Conservation (phyloP, 2,113 vertebrate genomes). For the Calyptomena viridis region DNA sequence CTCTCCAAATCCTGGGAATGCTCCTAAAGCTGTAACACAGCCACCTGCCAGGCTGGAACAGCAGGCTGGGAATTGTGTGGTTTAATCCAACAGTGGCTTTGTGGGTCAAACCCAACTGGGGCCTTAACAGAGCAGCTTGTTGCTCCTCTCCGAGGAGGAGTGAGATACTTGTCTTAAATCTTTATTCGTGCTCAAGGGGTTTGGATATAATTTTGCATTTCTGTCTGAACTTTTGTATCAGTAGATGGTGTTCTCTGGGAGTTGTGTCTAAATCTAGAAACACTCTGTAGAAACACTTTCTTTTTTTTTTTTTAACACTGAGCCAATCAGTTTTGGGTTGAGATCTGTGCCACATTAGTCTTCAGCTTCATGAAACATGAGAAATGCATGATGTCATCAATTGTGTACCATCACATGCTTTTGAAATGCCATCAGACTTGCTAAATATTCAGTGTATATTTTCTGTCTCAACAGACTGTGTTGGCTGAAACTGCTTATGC, state of each 20-base stretch:
- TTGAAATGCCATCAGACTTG: constrained; percentile 41
- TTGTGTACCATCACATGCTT: constrained; percentile 1
- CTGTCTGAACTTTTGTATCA: not conserved
- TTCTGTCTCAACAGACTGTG: constrained; percentile 51
- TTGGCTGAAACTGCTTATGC: constrained; percentile 49
- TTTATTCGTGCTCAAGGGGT: not conserved
- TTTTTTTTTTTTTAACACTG: not conserved
- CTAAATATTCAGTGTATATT: constrained; percentile 51
- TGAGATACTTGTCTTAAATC: not conserved
- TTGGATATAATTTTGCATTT: not conserved
- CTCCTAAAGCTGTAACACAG: not conserved
- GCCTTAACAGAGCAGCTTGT: not conserved
- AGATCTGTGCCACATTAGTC: not conserved
- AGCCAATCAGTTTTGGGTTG: not conserved
- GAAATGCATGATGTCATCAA: constrained; percentile 26
- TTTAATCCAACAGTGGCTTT: not conserved
- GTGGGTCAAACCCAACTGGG: not conserved
- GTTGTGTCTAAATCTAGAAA: not conserved
- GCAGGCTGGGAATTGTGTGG: not conserved
- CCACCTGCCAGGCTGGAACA: not conserved
- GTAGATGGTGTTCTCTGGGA: not conserved
- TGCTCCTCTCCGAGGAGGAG: not conserved
- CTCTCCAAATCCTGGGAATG: not conserved
- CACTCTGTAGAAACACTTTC: not conserved
- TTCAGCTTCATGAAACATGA: not conserved